phyloP scores from a whole-genome alignment of 1,140 invertebrate genomes.

The Muscidifurax raptorellus region DNA sequence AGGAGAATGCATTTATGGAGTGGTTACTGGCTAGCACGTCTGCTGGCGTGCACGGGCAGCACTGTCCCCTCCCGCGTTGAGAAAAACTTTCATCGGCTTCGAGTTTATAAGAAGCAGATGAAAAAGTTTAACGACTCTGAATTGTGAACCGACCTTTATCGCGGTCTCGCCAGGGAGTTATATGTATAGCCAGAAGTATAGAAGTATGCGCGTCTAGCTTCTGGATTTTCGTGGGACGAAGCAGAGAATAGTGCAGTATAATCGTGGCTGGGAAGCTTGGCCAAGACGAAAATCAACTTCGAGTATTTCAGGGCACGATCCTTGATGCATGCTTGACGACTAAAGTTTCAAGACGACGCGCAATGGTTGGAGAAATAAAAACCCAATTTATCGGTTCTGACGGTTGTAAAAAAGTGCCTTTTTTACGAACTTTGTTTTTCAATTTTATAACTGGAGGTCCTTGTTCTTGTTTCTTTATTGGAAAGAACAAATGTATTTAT shows the following conservation, averaged over 20 bases:
- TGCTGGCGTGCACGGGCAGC: neutral
- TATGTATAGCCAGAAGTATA: neutral
- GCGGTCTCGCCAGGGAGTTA: neutral
- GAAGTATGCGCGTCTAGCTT: neutral
- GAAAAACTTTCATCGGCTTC: constrained; percentile 69
- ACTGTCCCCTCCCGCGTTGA: neutral
- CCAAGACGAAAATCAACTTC: neutral
- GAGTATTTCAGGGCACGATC: constrained; percentile 36
- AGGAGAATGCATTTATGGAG: constrained; percentile 67
- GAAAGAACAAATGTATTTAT: neutral
- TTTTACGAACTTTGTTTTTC: constrained; percentile 34
- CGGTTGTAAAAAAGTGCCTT: constrained; percentile 14
- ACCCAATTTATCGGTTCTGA: constrained; percentile 42
- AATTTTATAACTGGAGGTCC: neutral
- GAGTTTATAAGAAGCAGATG: constrained; percentile 69
- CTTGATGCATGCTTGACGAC: constrained; percentile 45
- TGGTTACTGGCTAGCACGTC: constrained; percentile 51
- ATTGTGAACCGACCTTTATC: constrained; percentile 32
- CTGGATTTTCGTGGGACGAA: constrained; percentile 24
- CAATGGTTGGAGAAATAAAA: neutral
- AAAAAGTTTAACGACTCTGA: constrained; percentile 71
- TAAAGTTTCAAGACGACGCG: constrained; percentile 44
- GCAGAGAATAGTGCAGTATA: too few relatives aligned
- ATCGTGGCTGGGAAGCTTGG: neutral
- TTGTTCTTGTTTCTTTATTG: neutral